A percentile compares a stretch with the other conserved stretches of the same genome.
These are phyloP conservation scores for Paralvinella palmiformis DNA, from an alignment of 1,140 invertebrate genomes.

Conservation along the genomic window DNA sequence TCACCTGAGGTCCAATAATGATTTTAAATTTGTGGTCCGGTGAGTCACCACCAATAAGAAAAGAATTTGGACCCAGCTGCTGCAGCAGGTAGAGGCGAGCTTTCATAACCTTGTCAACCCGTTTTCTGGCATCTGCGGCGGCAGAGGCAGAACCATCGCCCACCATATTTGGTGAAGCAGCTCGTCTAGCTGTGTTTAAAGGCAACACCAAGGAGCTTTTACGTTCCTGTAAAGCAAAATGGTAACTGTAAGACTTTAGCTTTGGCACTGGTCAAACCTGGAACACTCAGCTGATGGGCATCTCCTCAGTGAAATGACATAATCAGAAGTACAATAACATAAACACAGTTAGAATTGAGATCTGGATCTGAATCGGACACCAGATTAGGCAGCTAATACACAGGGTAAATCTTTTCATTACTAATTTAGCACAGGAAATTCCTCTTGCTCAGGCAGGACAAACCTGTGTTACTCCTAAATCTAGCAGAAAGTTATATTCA, in stretches of 20 bases:
- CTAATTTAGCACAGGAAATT: too few relatives aligned
- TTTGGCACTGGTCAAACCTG: not conserved
- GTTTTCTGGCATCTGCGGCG: constrained; percentile 37
- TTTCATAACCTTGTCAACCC: constrained; percentile 44
- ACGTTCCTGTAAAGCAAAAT: not conserved
- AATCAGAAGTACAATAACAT: not conserved
- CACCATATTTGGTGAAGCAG: constrained; percentile 19
- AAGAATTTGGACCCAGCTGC: constrained; percentile 52
- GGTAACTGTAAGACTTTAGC: not conserved
- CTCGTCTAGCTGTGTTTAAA: constrained; percentile 5
- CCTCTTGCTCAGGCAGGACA: too few relatives aligned
- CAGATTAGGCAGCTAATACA: too few relatives aligned
- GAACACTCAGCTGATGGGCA: too few relatives aligned
- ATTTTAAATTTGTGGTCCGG: constrained; percentile 52
- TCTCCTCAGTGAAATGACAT: too few relatives aligned
- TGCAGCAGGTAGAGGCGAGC: constrained; percentile 52
- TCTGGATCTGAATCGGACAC: too few relatives aligned
- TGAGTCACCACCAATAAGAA: constrained; percentile 52
- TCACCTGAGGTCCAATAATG: constrained; percentile 53
- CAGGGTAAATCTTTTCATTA: too few relatives aligned
- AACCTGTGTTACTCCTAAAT: too few relatives aligned
- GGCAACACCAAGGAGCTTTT: not conserved
- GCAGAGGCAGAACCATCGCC: constrained; percentile 12
- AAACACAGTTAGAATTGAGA: not conserved
- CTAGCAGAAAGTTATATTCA: too few relatives aligned